Conservation (phyloP, 2,888 invertebrate genomes). For the Steinernema carpocapsae region DNA sequence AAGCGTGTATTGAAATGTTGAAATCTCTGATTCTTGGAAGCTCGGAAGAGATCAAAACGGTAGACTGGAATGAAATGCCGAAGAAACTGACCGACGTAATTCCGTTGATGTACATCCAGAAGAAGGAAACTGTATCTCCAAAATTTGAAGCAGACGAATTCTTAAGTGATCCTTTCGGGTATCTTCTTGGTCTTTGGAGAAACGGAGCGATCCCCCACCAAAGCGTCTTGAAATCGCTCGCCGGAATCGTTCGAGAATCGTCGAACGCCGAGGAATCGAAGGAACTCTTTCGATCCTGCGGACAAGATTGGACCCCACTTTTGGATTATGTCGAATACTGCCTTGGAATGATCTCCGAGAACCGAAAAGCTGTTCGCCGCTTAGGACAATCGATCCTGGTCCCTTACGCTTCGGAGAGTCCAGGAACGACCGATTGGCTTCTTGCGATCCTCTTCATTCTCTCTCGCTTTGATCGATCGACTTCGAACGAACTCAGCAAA, state of each 20-base stretch:
- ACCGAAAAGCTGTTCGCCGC: not conserved
- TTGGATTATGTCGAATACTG: slow-evolving; percentile 3
- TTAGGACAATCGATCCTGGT: slow-evolving; percentile 5
- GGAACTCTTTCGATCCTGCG: not conserved
- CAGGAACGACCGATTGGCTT: not conserved
- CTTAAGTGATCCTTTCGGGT: not conserved
- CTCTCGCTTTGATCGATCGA: not conserved
- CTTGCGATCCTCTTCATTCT: slow-evolving; percentile 12
- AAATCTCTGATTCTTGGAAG: not conserved
- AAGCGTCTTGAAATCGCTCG: not conserved
- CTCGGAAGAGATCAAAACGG: not conserved
- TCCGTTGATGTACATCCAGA: not conserved
- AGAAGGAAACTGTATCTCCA: not conserved
- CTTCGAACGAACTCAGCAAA: slow-evolving; percentile 11
- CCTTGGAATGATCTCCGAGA: not conserved
- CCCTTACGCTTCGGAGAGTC: not conserved
- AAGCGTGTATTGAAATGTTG: not conserved
- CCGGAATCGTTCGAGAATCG: not conserved
- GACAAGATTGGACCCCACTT: slow-evolving; percentile 23
- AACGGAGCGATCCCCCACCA: not conserved
- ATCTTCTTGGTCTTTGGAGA: slow-evolving; percentile 1
- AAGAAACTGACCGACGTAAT: slow-evolving; percentile 1
- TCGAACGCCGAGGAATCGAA: not conserved
- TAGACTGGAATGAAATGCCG: not conserved
- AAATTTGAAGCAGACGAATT: not conserved